Base-by-base conservation (phyloP, 1,140 invertebrate genomes). In the Cecropterus lyciades region DNA sequence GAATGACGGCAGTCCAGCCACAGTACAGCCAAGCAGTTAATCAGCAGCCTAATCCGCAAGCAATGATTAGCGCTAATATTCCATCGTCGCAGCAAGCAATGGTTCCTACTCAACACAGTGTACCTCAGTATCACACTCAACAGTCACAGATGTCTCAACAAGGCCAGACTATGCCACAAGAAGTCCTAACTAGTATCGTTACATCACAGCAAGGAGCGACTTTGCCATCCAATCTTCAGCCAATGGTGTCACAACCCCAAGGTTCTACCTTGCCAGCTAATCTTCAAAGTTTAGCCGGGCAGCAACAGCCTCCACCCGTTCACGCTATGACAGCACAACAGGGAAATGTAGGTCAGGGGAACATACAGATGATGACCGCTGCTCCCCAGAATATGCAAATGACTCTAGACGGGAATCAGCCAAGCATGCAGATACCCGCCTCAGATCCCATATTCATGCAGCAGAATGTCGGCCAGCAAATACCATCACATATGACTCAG, bases 241-340 rank as follows among this genome's bases (percentile, higher is more conserved):
- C 89, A 9, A 90, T 93, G 84, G 79, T 72, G 15, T 80, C 87
- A 62, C 92, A 93, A 75, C 92, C 89, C 7, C 93, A 94, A 69
- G 93, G 93, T 9, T 85, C 93, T 0, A 94, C 94, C 3, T 87
- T 95, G 67, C 94, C 94, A 7, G 87, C 93, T 8, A 94, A 93
- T 90, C 84, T 94, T 63, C 93, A 94, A 73, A 85, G 86, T n/a
- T 75, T 93, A 51, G 72, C 74, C 20, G 89, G 89, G 70, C 92
- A 93, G 9, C 93, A 91, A 65, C 88, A 89, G 64, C 89, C 88
- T 57, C 80, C 92, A 27, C 73, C 75, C 7, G 91, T 93, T 45
- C 91, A 92, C 52, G 72, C 82, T 24, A 92, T 92, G 77, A 80
- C 85, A 56, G 79, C 92, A 33, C 93, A 94, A 53, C 89, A 94